Conservation (phyloP, 2,888 invertebrate genomes). For the Hydroisotoma schaefferi region DNA sequence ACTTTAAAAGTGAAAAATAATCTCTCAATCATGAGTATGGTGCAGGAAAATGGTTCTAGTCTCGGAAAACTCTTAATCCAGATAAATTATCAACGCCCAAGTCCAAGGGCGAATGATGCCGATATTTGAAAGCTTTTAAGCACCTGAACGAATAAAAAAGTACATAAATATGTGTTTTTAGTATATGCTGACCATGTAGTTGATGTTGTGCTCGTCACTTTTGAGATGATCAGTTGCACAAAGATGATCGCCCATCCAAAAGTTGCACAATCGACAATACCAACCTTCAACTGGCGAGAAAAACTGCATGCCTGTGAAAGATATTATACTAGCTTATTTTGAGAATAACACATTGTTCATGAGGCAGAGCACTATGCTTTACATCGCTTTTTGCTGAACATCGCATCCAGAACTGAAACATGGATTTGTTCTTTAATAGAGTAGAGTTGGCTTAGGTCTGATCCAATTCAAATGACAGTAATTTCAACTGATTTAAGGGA, state of each 20-base stretch:
- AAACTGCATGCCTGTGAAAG: constrained; percentile 71
- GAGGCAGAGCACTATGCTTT: constrained; percentile 23
- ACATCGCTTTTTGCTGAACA: constrained; percentile 30
- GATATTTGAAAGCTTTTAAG: constrained; percentile 8
- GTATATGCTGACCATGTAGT: constrained; percentile 66
- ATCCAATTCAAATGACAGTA: not conserved
- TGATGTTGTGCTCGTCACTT: constrained; percentile 71
- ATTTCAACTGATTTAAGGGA: not conserved
- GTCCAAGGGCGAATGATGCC: constrained; percentile 1
- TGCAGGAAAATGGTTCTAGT: constrained; percentile 12
- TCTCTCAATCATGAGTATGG: not conserved
- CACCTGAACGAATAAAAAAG: constrained; percentile 12
- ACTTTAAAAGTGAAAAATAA: constrained; percentile 10
- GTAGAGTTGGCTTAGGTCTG: constrained; percentile 19
- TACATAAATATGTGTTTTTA: constrained; percentile 10
- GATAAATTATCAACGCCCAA: constrained; percentile 7
- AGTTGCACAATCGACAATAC: constrained; percentile 83
- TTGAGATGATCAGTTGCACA: constrained; percentile 83
- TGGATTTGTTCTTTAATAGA: constrained; percentile 20
- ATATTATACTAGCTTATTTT: not conserved
- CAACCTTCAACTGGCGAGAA: constrained; percentile 81
- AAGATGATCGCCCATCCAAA: constrained; percentile 84
- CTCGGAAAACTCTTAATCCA: constrained; percentile 4
- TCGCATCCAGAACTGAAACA: constrained; percentile 31
- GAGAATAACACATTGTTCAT: not conserved